Evolutionary conservation across 2,797 vertebrate genomes (phyloP).

Genomic region (Siniperca undulata): DNA sequence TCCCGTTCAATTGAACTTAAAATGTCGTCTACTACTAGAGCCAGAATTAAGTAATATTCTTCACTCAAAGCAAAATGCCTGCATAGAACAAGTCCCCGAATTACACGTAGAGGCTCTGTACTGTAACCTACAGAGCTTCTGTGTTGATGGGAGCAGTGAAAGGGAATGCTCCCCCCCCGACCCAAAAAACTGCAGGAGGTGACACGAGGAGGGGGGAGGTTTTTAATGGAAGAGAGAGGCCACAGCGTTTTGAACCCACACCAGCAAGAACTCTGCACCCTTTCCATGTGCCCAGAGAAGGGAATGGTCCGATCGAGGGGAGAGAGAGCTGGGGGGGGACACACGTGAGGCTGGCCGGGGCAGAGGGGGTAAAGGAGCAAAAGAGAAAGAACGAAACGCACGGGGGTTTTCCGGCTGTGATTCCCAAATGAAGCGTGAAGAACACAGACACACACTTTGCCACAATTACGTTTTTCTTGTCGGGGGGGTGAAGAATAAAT

Average conservation of each 20-base stretch:
- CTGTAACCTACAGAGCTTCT: conserved; percentile 49
- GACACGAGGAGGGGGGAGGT: conserved; percentile 36
- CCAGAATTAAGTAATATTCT: neutral
- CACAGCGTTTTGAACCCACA: conserved; percentile 29
- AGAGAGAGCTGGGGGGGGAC: conserved; percentile 23
- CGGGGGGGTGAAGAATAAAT: conserved; percentile 11
- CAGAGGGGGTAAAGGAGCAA: conserved; percentile 21
- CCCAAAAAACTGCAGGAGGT: conserved; percentile 76
- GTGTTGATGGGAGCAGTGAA: conserved; percentile 47
- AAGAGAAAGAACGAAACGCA: conserved; percentile 56
- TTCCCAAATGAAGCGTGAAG: conserved; percentile 77
- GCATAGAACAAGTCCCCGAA: neutral
- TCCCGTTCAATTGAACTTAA: neutral
- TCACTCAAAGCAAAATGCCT: neutral
- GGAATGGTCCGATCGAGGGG: conserved; percentile 54
- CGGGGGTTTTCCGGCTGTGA: conserved; percentile 64
- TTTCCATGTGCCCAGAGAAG: conserved; percentile 53
- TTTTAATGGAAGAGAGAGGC: conserved; percentile 27
- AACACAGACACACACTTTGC: conserved; percentile 60
- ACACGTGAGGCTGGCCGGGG: conserved; percentile 56
- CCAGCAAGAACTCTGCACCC: conserved; percentile 46
- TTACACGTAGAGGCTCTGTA: conserved; percentile 19
- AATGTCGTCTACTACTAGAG: neutral
- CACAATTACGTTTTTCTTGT: conserved; percentile 56
- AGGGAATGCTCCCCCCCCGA: conserved; percentile 63